A percentile compares a stretch with the other conserved stretches of the same genome.
phyloP scores from a whole-genome alignment of 2,113 vertebrate species.

The Hyla sarda region DNA sequence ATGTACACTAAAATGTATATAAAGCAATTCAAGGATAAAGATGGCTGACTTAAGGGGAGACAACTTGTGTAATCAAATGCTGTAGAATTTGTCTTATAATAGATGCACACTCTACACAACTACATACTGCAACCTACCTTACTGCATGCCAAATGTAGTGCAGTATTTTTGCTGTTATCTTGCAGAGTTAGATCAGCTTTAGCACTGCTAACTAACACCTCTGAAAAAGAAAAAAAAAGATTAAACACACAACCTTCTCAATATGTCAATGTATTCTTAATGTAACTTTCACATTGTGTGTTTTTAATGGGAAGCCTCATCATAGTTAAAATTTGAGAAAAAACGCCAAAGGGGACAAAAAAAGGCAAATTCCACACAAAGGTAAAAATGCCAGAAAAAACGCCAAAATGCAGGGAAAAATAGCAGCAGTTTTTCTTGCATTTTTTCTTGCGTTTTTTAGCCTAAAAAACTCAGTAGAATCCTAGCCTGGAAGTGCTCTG shows the following conservation, averaged over 20 bases:
- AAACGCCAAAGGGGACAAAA: too few species aligned
- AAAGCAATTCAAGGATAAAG: background rate
- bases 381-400: too few species aligned
- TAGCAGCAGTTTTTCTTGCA: too few species aligned
- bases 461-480: too few species aligned
- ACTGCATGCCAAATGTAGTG: slow-evolving; percentile 96
- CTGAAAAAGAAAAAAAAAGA: slow-evolving; percentile 69
- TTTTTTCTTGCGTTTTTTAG: too few species aligned
- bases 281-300: too few species aligned
- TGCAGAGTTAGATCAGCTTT: slow-evolving; percentile 97
- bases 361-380: too few species aligned
- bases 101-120: background rate
- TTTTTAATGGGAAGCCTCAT: too few species aligned
- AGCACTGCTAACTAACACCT: slow-evolving; percentile 96
- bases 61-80: too few species aligned
- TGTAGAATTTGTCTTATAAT: background rate
- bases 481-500: too few species aligned
- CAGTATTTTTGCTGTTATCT: slow-evolving; percentile 94
- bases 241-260: background rate
- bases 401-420: too few species aligned
- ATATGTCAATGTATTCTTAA: background rate
- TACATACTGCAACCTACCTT: slow-evolving; percentile 78
- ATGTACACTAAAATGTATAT: background rate
- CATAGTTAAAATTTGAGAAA: too few species aligned
- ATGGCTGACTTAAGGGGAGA: background rate